Base-by-base conservation (phyloP, 1,140 invertebrate genomes). In the Pogonomyrmex barbatus region DNA sequence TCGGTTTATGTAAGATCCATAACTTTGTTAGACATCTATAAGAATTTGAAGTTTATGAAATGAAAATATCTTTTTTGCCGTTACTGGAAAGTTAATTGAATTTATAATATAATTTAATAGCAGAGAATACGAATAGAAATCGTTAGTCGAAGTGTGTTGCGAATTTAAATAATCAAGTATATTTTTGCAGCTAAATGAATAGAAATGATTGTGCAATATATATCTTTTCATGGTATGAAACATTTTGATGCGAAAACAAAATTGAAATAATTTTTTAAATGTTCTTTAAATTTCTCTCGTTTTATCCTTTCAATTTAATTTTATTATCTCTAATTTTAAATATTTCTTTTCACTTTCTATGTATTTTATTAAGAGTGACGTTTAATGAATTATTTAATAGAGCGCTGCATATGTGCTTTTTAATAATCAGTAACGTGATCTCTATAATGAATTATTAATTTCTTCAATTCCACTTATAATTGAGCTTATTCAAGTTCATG, bases 391-490 rank as follows among this genome's bases (percentile, higher is more conserved):
- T 47, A 63, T 24, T 24, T 47, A 63, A 52, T 56, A 63, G 24
- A 65, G 42, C n/a, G 17, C n/a, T 9, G 3, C 30, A 24, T 24
- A 24, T 24, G 24, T 24, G 24, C 24, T n/a, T 62, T 30, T 6
- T 4, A 42, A 63, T 10, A 65, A 8, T 65, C 42, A 36, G 17
- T n/a, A 77, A 78, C 33, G 47, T 54, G 14, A 54, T 39, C 8
- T 6, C 5, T 79, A n/a, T 56, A 30, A 36, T 81, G 9, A 68
- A 56, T 82, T 58, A 30, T n/a, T 36, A 47, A 47, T 67, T 42
- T 79, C 42, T 68, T 47, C 47, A 71, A 73, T 73, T 82, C 10
- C 30, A 54, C 54, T 36, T 2, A 52, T 47, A 17, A 73, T 82
- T 33, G 12, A 58, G 52, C 39, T 56, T 70, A 56, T 54, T 67